Conservation (phyloP, 2,888 invertebrate genomes). For the Scrobipalpa atriplicella region DNA sequence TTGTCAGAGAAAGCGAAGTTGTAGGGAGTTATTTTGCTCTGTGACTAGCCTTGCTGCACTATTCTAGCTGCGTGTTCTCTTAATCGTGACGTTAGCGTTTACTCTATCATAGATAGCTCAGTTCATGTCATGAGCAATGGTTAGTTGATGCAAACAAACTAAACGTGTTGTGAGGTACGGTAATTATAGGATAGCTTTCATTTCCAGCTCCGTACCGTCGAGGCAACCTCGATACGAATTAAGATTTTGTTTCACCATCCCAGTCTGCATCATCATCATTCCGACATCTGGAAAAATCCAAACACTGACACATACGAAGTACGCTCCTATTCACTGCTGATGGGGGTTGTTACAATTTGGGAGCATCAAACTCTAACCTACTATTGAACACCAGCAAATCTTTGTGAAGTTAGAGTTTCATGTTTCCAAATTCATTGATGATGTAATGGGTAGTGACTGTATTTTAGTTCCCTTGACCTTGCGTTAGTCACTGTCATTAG, state of each 20-base stretch:
- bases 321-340: conserved; percentile 57
- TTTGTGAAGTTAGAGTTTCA: conserved; percentile 49
- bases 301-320: conserved; percentile 80
- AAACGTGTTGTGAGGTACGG: conserved; percentile 76
- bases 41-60: conserved; percentile 75
- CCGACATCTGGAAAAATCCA: conserved; percentile 95
- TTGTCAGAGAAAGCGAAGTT: conserved; percentile 53
- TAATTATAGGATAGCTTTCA: conserved; percentile 67
- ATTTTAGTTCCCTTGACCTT: conserved; percentile 58
- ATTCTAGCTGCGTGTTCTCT: conserved; percentile 76
- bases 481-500: conserved; percentile 76
- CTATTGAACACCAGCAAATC: conserved; percentile 2
- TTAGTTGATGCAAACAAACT: conserved; percentile 81
- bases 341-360: conserved; percentile 50
- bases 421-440: conserved; percentile 65
- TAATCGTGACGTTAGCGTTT: conserved; percentile 75
- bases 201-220: conserved; percentile 89
- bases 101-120: conserved; percentile 65
- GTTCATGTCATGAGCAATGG: conserved; percentile 71
- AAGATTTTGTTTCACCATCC: conserved; percentile 96
- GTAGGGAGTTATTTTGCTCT: conserved; percentile 52
- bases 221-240: conserved; percentile 88
- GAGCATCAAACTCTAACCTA: conserved; percentile 52
- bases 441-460: conserved; percentile 65
- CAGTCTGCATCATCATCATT: conserved; percentile 98